phyloP scores from a whole-genome alignment of 2,888 invertebrate genomes.

The Andrena marginata region DNA sequence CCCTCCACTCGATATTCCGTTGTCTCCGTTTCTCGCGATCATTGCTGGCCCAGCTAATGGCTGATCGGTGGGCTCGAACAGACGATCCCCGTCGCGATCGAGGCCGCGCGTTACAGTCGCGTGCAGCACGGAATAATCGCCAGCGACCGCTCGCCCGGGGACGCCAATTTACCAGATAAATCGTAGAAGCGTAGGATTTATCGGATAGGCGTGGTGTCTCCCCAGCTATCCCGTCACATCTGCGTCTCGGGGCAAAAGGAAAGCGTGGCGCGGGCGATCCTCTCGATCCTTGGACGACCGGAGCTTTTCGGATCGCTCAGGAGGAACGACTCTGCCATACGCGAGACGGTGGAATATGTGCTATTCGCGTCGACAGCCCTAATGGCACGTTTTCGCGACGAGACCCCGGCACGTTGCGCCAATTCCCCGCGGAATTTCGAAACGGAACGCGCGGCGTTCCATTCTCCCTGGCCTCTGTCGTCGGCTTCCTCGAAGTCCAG shows the following conservation, averaged over 20 bases:
- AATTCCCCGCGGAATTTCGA: constrained; percentile 57
- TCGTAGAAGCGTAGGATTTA: constrained; percentile 5
- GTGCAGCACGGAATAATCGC: constrained; percentile 44
- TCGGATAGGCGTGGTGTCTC: constrained; percentile 21
- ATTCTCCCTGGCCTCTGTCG: constrained; percentile 4
- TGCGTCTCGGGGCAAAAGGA: neutral
- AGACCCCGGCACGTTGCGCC: constrained; percentile 45
- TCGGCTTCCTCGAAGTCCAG: constrained; percentile 39
- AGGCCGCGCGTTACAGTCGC: constrained; percentile 14
- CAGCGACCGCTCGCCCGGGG: constrained; percentile 6
- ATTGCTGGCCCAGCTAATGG: constrained; percentile 46
- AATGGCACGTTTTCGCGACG: constrained; percentile 54
- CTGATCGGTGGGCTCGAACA: constrained; percentile 16
- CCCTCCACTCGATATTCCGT: constrained; percentile 31
- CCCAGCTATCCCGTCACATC: neutral
- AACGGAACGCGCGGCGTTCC: constrained; percentile 32
- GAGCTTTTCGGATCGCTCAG: no score
- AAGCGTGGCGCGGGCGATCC: neutral
- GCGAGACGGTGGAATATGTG: constrained; percentile 46
- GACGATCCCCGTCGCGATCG: constrained; percentile 41
- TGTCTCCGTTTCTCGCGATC: constrained; percentile 51
- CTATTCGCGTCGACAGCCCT: constrained; percentile 55
- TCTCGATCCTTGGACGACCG: no score
- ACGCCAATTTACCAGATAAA: constrained; percentile 12
- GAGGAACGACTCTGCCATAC: neutral